phyloP scores from a whole-genome alignment of 2,797 vertebrate genomes.

The Alosa sapidissima region DNA sequence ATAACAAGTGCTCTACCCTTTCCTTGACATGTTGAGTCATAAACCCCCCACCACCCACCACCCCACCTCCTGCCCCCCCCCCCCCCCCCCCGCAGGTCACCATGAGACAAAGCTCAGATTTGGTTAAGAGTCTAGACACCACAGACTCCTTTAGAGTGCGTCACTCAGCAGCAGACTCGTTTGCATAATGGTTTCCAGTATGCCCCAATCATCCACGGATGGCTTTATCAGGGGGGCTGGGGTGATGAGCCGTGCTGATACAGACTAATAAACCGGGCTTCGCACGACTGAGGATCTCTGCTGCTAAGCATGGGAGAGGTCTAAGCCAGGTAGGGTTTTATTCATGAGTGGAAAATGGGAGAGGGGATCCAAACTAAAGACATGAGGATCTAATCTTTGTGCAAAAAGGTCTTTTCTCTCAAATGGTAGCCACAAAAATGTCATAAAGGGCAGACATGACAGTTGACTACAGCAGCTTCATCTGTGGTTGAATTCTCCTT shows the following conservation, averaged over 20 bases:
- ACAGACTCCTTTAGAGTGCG: not conserved
- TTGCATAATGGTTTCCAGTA: constrained; percentile 16
- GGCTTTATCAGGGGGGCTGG: not conserved
- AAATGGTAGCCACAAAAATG: not conserved
- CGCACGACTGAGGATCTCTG: not conserved
- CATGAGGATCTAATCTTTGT: not conserved
- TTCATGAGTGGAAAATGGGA: not conserved
- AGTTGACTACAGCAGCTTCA: not conserved
- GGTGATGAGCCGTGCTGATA: constrained; percentile 3
- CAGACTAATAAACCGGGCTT: not conserved
- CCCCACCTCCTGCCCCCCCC: not conserved
- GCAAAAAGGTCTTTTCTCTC: not conserved
- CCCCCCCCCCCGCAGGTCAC: not conserved
- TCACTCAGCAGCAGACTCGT: not conserved
- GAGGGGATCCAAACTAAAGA: not conserved
- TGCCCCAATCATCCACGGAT: not conserved
- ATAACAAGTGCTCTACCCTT: not conserved
- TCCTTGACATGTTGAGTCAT: not conserved
- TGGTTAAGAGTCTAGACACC: constrained; percentile 16
- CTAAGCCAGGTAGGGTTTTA: not conserved
- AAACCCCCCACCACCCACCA: not conserved
- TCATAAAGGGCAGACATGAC: not conserved
- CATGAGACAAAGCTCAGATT: not conserved
- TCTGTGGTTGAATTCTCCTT: not conserved
- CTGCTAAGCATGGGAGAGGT: not conserved